Conservation (phyloP, 2,888 invertebrate genomes). For the Drosophila multiciliata region DNA sequence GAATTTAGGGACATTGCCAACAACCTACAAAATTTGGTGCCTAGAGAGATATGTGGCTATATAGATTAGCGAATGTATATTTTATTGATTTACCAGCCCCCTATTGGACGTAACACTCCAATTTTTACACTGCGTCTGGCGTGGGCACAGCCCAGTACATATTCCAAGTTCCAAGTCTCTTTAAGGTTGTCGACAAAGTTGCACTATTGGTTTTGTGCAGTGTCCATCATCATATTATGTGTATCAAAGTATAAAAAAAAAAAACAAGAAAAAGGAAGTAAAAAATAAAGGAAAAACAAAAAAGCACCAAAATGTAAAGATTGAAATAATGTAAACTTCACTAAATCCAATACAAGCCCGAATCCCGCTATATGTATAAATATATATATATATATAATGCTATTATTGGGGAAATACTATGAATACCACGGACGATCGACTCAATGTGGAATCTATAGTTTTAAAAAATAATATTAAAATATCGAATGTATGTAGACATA, state of each 20-base stretch:
- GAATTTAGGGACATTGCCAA: no score
- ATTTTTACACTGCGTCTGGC: no score
- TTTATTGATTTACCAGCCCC: no score
- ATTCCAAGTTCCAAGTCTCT: no score
- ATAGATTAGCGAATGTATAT: no score
- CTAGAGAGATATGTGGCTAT: no score
- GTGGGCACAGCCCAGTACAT: no score
- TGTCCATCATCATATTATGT: no score
- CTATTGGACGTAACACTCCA: no score
- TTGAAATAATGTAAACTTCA: slow-evolving; percentile 15
- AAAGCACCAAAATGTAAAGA: not conserved
- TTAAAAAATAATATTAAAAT: slow-evolving; percentile 33
- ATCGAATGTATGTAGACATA: slow-evolving; percentile 33
- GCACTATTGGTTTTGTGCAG: no score
- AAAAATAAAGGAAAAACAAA: not conserved
- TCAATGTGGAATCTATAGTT: slow-evolving; percentile 39
- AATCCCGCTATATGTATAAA: slow-evolving; percentile 14
- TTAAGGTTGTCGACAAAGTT: no score
- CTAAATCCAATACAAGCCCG: slow-evolving; percentile 3
- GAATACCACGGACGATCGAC: slow-evolving; percentile 24
- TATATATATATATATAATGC: slow-evolving; percentile 2
- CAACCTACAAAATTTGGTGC: no score
- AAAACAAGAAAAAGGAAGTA: not conserved
- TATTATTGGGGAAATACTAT: not conserved
- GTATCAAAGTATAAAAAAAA: not conserved